Evolutionary conservation across 2,888 invertebrate genomes (phyloP).

Genomic region (Meloe dianella): DNA sequence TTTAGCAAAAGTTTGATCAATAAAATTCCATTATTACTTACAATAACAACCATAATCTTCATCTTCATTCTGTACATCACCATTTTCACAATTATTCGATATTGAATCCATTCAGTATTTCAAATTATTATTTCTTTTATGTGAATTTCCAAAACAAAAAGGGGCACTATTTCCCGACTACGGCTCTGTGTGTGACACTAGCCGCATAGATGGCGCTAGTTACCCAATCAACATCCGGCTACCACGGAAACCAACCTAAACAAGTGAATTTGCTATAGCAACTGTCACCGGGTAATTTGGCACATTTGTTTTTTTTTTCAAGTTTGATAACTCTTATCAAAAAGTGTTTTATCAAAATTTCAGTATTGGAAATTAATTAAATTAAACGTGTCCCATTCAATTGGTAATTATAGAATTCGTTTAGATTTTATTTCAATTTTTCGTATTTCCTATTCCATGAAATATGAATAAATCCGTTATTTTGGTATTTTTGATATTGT

Average conservation of each 20-base stretch:
- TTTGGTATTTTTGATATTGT: not conserved
- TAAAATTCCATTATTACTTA: constrained; percentile 19
- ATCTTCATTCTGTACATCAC: constrained; percentile 24
- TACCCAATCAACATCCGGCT: constrained; percentile 16
- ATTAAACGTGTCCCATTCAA: not conserved
- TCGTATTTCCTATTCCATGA: not conserved
- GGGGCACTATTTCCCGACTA: constrained; percentile 1
- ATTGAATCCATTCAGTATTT: constrained; percentile 20
- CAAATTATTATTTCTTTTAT: not conserved
- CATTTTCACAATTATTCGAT: constrained; percentile 15
- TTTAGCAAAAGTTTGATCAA: not conserved
- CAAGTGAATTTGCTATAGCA: not conserved
- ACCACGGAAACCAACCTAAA: constrained; percentile 22
- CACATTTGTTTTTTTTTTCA: not conserved
- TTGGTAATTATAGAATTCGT: not conserved
- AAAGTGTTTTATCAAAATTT: no score
- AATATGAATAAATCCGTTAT: not conserved
- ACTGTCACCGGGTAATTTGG: constrained; percentile 74
- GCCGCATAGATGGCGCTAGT: constrained; percentile 21
- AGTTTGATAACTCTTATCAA: not conserved
- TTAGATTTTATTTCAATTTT: not conserved
- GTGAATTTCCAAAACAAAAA: constrained; percentile 20
- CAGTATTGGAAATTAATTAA: not conserved
- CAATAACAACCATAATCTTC: constrained; percentile 33
- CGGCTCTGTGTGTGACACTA: not conserved